These are phyloP conservation scores for Synanthedon tipuliformis DNA, from an alignment of 2,888 invertebrate genomes.

Conservation along the genomic window DNA sequence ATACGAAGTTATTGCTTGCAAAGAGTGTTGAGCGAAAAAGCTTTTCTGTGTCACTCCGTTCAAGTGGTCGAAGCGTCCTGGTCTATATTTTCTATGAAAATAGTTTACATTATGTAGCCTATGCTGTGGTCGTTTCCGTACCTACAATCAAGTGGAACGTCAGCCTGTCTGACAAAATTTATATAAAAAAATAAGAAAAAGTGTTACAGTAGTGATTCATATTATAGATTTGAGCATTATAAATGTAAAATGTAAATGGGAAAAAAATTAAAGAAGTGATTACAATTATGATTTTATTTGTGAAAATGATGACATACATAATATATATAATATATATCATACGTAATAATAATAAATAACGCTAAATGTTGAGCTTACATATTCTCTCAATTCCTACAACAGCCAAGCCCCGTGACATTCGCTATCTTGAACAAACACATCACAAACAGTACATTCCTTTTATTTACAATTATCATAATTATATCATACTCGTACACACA, in stretches of 20 bases:
- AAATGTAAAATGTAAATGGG: not conserved
- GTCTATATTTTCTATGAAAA: constrained; percentile 55
- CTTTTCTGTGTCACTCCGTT: constrained; percentile 54
- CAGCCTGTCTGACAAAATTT: too few species aligned
- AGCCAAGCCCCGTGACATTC: constrained; percentile 45
- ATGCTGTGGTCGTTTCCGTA: not conserved
- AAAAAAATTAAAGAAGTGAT: not conserved
- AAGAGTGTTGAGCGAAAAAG: constrained; percentile 36
- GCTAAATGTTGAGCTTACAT: constrained; percentile 50
- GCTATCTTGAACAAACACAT: constrained; percentile 22
- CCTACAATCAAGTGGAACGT: too few species aligned
- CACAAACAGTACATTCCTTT: constrained; percentile 23
- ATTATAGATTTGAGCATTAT: too few species aligned
- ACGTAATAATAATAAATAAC: not conserved
- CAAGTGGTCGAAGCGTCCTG: constrained; percentile 34
- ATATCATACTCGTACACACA: not conserved
- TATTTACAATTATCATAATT: constrained; percentile 26
- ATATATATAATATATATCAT: constrained; percentile 15
- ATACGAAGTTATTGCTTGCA: not conserved
- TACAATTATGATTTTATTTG: constrained; percentile 58
- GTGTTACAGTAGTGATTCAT: too few species aligned
- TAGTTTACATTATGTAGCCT: constrained; percentile 24
- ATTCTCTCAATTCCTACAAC: constrained; percentile 65
- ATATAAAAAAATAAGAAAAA: too few species aligned
- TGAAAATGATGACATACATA: constrained; percentile 51